phyloP scores from a whole-genome alignment of 2,888 invertebrate genomes.

The Oxyteleia sp. region DNA sequence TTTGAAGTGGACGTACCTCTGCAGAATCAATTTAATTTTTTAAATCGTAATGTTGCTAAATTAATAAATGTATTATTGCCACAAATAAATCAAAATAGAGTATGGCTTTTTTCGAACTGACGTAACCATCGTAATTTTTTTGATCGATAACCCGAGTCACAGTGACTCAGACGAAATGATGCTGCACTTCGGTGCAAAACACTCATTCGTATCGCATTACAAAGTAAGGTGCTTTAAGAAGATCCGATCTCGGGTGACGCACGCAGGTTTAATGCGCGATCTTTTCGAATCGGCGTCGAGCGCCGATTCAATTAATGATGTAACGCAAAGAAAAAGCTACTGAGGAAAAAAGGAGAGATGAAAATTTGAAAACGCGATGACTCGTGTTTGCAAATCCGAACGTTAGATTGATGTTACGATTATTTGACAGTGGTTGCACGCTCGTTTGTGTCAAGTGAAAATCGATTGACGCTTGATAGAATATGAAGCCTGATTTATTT shows the following conservation, averaged over 20 bases:
- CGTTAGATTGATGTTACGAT: conserved; percentile 20
- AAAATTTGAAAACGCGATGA: too few relatives aligned
- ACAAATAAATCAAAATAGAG: too few relatives aligned
- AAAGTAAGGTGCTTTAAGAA: conserved; percentile 24
- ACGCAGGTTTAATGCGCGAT: conserved; percentile 37
- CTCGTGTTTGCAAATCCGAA: conserved; percentile 17
- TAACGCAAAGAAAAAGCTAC: conserved; percentile 12
- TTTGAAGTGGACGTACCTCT: too few relatives aligned
- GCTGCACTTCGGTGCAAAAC: too few relatives aligned
- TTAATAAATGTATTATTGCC: too few relatives aligned
- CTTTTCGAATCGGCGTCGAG: conserved; percentile 27
- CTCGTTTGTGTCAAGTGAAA: conserved; percentile 22
- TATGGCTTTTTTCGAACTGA: too few relatives aligned
- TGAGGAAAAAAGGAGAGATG: conserved; percentile 5
- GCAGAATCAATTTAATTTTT: too few relatives aligned
- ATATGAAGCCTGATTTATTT: conserved; percentile 34
- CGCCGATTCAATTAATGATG: conserved; percentile 27
- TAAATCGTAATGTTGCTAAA: too few relatives aligned
- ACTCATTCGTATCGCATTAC: conserved; percentile 24
- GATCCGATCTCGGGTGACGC: conserved; percentile 8
- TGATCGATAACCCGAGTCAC: too few relatives aligned
- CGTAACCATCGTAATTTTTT: too few relatives aligned
- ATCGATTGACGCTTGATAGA: conserved; percentile 26
- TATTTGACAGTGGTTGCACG: conserved; percentile 38
- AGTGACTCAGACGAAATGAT: too few relatives aligned